Percentiles rank a stretch among this genome's conserved stretches.
phyloP scores from a whole-genome alignment of 2,113 vertebrate genomes.

The Gnathonemus longibarbis region DNA sequence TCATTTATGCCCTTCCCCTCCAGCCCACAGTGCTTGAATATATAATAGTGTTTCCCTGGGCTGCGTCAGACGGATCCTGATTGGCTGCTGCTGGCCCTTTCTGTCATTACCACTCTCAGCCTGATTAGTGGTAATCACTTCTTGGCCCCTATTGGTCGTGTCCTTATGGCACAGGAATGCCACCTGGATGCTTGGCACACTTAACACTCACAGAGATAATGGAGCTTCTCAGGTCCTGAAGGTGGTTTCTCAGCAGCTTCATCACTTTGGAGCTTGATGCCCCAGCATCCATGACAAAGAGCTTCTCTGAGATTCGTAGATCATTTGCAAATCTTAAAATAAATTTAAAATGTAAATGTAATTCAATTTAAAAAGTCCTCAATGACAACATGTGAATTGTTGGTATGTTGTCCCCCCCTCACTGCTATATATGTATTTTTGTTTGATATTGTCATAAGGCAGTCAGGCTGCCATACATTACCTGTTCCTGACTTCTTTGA shows the following conservation, averaged over 20 bases:
- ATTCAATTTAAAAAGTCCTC: neutral
- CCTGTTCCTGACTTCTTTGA: conserved; percentile 89
- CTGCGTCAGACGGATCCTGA: neutral
- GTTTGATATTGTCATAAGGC: neutral
- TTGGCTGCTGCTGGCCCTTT: neutral
- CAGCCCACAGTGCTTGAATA: neutral
- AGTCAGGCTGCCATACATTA: conserved; percentile 33
- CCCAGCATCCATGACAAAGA: conserved; percentile 88
- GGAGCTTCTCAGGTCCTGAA: conserved; percentile 81
- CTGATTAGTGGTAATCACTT: neutral
- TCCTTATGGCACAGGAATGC: neutral
- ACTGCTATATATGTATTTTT: neutral
- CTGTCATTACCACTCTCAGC: neutral
- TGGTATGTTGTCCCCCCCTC: neutral
- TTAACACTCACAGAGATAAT: conserved; percentile 70
- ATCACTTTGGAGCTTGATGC: conserved; percentile 90
- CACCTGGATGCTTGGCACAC: neutral
- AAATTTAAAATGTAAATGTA: neutral
- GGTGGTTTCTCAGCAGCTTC: conserved; percentile 83
- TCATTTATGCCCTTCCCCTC: neutral
- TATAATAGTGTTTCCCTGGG: neutral
- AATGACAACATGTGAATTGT: neutral
- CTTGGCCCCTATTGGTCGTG: neutral
- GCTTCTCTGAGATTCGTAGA: conserved; percentile 79
- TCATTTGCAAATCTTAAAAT: conserved; percentile 82